Evolutionary conservation across 2,888 invertebrate genomes (phyloP).

Genomic region (Odontothrips loti): DNA sequence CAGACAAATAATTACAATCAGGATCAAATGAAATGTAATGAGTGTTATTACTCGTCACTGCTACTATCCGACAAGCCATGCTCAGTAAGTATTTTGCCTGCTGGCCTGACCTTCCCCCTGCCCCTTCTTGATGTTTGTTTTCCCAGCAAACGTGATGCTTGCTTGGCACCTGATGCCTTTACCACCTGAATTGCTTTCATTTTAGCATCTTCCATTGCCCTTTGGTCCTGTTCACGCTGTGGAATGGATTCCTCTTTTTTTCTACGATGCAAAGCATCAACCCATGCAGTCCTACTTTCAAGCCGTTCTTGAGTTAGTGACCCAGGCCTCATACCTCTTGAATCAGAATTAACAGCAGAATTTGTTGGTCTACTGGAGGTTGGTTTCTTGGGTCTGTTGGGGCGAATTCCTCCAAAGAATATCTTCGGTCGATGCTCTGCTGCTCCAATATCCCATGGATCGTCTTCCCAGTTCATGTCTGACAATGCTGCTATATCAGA

Average conservation of each 20-base stretch:
- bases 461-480: slow-evolving; percentile 41
- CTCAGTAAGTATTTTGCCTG: slow-evolving; percentile 42
- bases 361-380: slow-evolving; percentile 31
- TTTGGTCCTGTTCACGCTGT: slow-evolving; percentile 65
- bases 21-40: not conserved
- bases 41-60: slow-evolving; percentile 48
- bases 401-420: slow-evolving; percentile 34
- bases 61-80: slow-evolving; percentile 66
- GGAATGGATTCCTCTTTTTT: slow-evolving; percentile 61
- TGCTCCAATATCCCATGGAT: slow-evolving; percentile 38
- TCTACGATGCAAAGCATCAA: slow-evolving; percentile 40
- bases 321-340: slow-evolving; percentile 39
- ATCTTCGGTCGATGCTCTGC: slow-evolving; percentile 31
- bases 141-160: not conserved
- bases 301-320: slow-evolving; percentile 41
- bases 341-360: slow-evolving; percentile 29
- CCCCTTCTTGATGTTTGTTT: not conserved
- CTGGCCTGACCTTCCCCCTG: slow-evolving; percentile 16
- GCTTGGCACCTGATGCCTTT: slow-evolving; percentile 43
- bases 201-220: slow-evolving; percentile 61
- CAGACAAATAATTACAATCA: slow-evolving; percentile 9
- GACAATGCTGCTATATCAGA: not conserved
- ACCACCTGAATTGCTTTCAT: slow-evolving; percentile 70
- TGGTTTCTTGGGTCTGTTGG: slow-evolving; percentile 31
- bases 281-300: slow-evolving; percentile 42